Percentiles rank a stretch among this genome's conserved stretches.
Evolutionary conservation across 2,797 vertebrate genomes (phyloP).

Genomic region (Eidolon dupreanum): DNA sequence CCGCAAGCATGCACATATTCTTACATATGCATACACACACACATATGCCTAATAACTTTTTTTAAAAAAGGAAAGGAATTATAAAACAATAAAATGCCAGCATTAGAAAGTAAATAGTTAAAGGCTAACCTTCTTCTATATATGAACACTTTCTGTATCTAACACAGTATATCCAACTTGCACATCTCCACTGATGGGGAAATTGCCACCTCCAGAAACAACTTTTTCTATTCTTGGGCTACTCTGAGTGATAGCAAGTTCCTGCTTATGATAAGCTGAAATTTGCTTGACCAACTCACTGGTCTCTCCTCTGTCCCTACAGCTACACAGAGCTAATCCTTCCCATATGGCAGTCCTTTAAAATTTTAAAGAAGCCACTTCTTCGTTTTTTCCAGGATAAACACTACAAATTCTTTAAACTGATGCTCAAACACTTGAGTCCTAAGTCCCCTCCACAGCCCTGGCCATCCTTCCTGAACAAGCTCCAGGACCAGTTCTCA

Average conservation of each 20-base stretch:
- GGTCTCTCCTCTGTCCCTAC: neutral
- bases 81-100: neutral
- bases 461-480: neutral
- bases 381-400: neutral
- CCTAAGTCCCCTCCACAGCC: neutral
- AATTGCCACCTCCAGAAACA: neutral
- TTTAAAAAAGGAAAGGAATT: constrained; percentile 7
- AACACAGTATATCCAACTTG: neutral
- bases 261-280: neutral
- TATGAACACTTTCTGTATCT: neutral
- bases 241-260: neutral
- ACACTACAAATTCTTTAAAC: neutral
- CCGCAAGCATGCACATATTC: neutral
- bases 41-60: neutral
- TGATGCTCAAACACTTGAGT: neutral
- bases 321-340: neutral
- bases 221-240: neutral
- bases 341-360: neutral
- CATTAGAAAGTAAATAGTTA: neutral
- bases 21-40: neutral
- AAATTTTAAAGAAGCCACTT: neutral
- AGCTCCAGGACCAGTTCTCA: neutral
- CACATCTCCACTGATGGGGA: neutral
- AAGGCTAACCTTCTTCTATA: neutral
- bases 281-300: neutral